Conservation (phyloP, 2,113 vertebrate genomes). For the Petaurus breviceps region DNA sequence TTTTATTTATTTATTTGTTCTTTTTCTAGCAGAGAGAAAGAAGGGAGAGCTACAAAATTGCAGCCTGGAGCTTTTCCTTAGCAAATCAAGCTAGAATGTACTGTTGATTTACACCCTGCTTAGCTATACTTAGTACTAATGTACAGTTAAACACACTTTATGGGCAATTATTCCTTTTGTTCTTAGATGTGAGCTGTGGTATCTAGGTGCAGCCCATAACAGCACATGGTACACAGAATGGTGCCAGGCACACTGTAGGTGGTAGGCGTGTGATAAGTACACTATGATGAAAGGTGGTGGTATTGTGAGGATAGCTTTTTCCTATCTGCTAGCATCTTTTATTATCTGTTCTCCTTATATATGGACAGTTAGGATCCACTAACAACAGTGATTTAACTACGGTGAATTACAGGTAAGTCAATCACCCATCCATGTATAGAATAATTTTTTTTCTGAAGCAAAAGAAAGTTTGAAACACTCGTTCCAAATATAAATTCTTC, state of each 20-base stretch:
- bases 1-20: slow-evolving; percentile 53
- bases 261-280: neutral
- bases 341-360: neutral
- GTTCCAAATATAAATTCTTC: neutral
- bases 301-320: neutral
- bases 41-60: slow-evolving; percentile 56
- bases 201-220: neutral
- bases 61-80: slow-evolving; percentile 46
- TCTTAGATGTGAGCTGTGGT: neutral
- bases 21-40: slow-evolving; percentile 51
- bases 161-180: slow-evolving; percentile 13
- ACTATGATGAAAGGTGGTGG: neutral
- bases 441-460: neutral
- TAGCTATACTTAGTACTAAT: neutral
- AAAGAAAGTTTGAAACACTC: neutral
- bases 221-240: neutral
- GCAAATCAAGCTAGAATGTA: slow-evolving; percentile 20
- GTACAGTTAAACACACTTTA: neutral
- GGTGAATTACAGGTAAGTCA: neutral
- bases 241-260: neutral
- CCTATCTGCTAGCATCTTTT: neutral
- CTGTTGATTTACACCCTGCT: slow-evolving; percentile 37
- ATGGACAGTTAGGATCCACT: neutral
- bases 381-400: neutral
- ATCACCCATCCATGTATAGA: neutral